A percentile compares a stretch with the other conserved stretches of the same genome.
Evolutionary conservation across 2,797 vertebrate genomes (phyloP).

Genomic region (Microctenopoma steveboyesi): DNA sequence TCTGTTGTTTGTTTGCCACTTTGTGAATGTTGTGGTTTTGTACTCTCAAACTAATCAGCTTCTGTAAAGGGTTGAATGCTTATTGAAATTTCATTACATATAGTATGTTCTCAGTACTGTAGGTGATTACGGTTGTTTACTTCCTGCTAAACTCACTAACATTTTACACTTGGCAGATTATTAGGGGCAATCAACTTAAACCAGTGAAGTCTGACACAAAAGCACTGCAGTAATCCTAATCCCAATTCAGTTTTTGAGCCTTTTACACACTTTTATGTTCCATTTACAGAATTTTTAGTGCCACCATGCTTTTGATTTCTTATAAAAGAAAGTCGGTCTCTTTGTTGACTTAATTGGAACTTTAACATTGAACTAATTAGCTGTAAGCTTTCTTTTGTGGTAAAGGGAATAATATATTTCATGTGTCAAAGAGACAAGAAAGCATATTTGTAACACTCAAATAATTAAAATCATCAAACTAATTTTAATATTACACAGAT

Average conservation of each 20-base stretch:
- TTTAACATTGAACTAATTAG: conserved; percentile 73
- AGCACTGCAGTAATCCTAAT: too few relatives aligned
- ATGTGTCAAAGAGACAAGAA: conserved; percentile 73
- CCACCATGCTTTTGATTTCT: conserved; percentile 73
- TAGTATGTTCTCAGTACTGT: neutral
- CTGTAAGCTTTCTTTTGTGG: conserved; percentile 75
- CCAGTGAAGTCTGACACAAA: too few relatives aligned
- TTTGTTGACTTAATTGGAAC: conserved; percentile 32
- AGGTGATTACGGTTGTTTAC: too few relatives aligned
- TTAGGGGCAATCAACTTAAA: too few relatives aligned
- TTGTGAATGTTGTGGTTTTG: neutral
- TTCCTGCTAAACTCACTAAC: too few relatives aligned
- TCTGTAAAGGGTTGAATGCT: conserved; percentile 3
- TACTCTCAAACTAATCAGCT: neutral
- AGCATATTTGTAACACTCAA: conserved; percentile 13
- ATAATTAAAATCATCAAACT: too few relatives aligned
- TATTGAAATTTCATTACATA: neutral
- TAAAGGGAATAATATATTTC: conserved; percentile 72
- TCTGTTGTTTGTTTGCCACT: conserved; percentile 15
- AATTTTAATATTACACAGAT: too few relatives aligned
- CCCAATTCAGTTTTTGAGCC: conserved; percentile 28
- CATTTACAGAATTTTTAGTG: conserved; percentile 24
- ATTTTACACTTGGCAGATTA: too few relatives aligned
- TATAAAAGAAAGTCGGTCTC: conserved; percentile 77
- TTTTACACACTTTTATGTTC: conserved; percentile 15